Conservation (phyloP, 2,113 vertebrate genomes). For the Glaucidium brasilianum region DNA sequence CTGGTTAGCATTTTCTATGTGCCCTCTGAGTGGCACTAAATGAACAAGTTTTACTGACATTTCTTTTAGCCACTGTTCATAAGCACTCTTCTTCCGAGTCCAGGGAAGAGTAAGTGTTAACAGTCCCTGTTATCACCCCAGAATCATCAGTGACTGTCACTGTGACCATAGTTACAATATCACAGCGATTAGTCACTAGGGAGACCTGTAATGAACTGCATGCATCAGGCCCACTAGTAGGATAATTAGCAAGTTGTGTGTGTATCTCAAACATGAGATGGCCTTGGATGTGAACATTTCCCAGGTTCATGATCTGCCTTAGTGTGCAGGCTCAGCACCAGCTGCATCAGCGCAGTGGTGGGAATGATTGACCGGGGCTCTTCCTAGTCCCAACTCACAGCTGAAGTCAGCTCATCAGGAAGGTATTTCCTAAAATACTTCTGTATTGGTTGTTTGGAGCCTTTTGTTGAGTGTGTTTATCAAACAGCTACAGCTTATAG, state of each 20-base stretch:
- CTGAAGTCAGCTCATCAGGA: neutral
- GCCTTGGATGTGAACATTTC: neutral
- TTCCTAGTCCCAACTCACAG: neutral
- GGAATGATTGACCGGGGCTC: neutral
- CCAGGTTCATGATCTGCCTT: neutral
- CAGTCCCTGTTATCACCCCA: neutral
- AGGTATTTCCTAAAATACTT: neutral
- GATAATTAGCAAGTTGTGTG: neutral
- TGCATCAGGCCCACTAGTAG: neutral
- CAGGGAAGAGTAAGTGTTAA: neutral
- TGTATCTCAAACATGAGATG: neutral
- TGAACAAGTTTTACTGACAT: neutral
- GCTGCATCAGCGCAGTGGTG: rapidly evolving
- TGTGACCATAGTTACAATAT: neutral
- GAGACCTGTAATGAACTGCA: neutral
- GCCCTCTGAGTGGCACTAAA: neutral
- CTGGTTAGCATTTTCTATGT: neutral
- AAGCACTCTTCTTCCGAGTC: neutral
- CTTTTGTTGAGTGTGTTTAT: neutral
- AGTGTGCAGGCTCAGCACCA: neutral
- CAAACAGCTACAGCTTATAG: neutral
- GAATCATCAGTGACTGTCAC: neutral
- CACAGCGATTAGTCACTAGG: neutral
- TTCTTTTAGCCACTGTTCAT: neutral
- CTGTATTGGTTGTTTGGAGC: neutral